Base-by-base conservation (phyloP, 2,113 vertebrate species). In the Triplophysa siluroides region DNA sequence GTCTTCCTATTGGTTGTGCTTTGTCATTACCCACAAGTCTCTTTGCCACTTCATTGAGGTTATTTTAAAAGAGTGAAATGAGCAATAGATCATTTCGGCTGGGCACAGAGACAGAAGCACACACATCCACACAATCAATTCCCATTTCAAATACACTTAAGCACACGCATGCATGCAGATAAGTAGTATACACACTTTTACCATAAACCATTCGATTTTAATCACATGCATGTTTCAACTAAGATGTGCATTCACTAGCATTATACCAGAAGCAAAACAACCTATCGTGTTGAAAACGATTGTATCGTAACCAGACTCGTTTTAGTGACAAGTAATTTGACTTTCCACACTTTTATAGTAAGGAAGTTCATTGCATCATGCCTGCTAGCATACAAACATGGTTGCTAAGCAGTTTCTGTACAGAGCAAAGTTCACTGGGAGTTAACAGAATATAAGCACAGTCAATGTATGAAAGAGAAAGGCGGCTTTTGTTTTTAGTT, bases 1-100 rank as follows among this genome's bases (percentile, higher is more conserved):
- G 26, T 72, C 52, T 18, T 52, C 47, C 9, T 45, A 0, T 54
- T 19, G 68, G 68, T 18, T 19, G 10, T 54, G 47, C 21, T 23
- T 18, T 26, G 45, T 54, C 47, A 71, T 71, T 71, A 54, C 68
- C 24, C 68, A 71, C 19, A 71, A 33, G 1, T 14, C 50, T 52
- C 50, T 18, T 4, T 54, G 68, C 24, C 29, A 58, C 5, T 52
- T 50, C 13, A 69, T 0, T 70, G 47, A 29, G 23, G 47, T 54
- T 29, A 13, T 33, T 54, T 54, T 18, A 54, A 71, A 24, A 18
- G 14, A 33, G 47, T 41, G 61, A 16, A 69, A 38, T 85, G 82
- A 88, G 6, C 33, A 33, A 4, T 33, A 33, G 2, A 43, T 7
- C 41, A 8, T 5, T 43, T 43, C 8, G 6, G 9, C 18, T 60